Conservation (phyloP, 2,113 vertebrate genomes). For the Butastur rufipennis region DNA sequence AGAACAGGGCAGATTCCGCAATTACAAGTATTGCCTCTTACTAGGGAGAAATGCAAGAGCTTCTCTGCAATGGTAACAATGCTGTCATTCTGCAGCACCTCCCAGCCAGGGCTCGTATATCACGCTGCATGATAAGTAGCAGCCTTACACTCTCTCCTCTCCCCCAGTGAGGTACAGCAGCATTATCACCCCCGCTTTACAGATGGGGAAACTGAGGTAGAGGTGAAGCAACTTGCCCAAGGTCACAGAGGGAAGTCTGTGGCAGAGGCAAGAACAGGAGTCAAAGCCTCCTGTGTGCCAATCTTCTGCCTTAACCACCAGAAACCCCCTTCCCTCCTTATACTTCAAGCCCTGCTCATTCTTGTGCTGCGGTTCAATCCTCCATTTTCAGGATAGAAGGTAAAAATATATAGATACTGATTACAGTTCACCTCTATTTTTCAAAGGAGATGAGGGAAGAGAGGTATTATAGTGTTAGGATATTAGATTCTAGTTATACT, state of each 20-base stretch:
- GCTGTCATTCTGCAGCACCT: neutral
- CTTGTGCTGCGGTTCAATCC: neutral
- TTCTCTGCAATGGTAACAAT: neutral
- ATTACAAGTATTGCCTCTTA: neutral
- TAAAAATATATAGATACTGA: neutral
- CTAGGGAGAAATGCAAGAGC: neutral
- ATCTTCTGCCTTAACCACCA: neutral
- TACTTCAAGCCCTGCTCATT: neutral
- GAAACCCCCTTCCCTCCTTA: neutral
- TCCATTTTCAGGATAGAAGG: conserved; percentile 65
- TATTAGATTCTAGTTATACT: conserved; percentile 74
- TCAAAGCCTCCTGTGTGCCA: neutral
- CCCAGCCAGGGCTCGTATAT: neutral
- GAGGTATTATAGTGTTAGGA: conserved; percentile 41
- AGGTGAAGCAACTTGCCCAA: neutral
- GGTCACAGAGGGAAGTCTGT: neutral
- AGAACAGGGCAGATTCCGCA: conserved; percentile 52
- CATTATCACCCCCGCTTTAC: neutral
- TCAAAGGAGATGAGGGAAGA: conserved; percentile 18
- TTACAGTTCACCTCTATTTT: neutral
- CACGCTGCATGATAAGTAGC: rapidly evolving
- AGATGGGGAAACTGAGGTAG: neutral
- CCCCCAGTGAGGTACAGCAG: neutral
- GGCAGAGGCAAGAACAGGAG: neutral
- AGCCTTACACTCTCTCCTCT: neutral